A percentile compares a stretch with the other conserved stretches of the same genome.
Conservation (phyloP, 2,113 vertebrate genomes). For the Puntigrus tetrazona region DNA sequence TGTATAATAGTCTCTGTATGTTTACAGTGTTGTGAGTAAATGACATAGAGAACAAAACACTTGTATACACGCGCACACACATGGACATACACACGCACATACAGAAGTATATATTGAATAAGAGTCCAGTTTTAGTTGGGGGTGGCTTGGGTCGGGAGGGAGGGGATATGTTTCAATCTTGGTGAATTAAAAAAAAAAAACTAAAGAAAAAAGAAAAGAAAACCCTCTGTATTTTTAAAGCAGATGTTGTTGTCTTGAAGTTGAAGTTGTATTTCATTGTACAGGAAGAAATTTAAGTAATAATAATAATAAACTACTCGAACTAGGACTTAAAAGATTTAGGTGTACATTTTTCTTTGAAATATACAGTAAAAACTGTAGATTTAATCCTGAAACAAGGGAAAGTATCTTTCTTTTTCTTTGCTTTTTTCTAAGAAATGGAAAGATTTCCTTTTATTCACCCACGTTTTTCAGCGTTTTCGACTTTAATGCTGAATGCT, state of each 20-base stretch:
- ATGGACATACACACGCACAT: conserved; percentile 57
- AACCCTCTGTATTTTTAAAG: conserved; percentile 78
- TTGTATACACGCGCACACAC: conserved; percentile 48
- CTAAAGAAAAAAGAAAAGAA: conserved; percentile 35
- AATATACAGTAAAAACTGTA: conserved; percentile 80
- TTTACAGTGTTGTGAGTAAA: conserved; percentile 99
- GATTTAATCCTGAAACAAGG: conserved; percentile 56
- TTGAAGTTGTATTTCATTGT: conserved; percentile 78
- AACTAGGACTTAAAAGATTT: conserved; percentile 83
- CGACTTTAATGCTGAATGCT: background rate
- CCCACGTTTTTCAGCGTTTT: conserved; percentile 14
- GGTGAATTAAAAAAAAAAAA: conserved; percentile 64
- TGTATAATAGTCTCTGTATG: conserved; percentile 99
- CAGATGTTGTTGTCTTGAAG: conserved; percentile 68
- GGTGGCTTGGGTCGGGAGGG: conserved; percentile 66
- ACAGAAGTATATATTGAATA: conserved; percentile 79
- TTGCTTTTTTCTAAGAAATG: conserved; percentile 29
- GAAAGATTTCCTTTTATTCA: conserved; percentile 36
- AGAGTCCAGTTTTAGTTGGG: conserved; percentile 78
- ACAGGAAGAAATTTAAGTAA: conserved; percentile 76
- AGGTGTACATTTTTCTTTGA: conserved; percentile 92
- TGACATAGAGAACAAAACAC: conserved; percentile 80
- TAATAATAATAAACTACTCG: conserved; percentile 73
- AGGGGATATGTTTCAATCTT: conserved; percentile 62
- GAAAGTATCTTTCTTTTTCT: conserved; percentile 47